Conservation (phyloP, 2,888 invertebrate genomes). For the Hoplodrina ambigua region DNA sequence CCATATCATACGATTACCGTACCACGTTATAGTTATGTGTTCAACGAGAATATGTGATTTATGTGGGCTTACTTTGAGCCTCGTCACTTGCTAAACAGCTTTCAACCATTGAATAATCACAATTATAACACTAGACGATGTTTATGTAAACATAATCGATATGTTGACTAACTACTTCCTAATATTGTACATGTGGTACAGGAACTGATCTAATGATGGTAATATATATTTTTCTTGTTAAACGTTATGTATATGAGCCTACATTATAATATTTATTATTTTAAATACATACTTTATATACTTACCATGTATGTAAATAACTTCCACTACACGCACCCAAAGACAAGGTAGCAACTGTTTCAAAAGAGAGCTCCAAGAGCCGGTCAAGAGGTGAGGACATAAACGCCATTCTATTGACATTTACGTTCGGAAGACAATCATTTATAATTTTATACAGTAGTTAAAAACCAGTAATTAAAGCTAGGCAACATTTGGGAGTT, state of each 20-base stretch:
- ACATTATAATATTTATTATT: constrained; percentile 5
- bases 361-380: background rate
- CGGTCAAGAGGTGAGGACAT: constrained; percentile 11
- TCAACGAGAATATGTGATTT: constrained; percentile 65
- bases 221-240: constrained; percentile 11
- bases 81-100: constrained; percentile 51
- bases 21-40: constrained; percentile 57
- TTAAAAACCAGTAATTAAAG: constrained; percentile 47
- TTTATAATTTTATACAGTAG: constrained; percentile 39
- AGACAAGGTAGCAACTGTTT: constrained; percentile 7
- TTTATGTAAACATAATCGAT: constrained; percentile 49
- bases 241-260: background rate
- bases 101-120: constrained; percentile 61
- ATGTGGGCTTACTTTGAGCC: constrained; percentile 52
- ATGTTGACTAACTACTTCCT: constrained; percentile 39
- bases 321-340: background rate
- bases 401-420: constrained; percentile 46
- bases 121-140: constrained; percentile 45
- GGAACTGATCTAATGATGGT: constrained; percentile 15
- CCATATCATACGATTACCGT: constrained; percentile 69
- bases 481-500: constrained; percentile 47
- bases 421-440: constrained; percentile 50
- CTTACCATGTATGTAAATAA: background rate
- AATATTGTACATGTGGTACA: constrained; percentile 15
- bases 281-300: constrained; percentile 10